Percentiles rank a stretch among this genome's conserved stretches.
Evolutionary conservation across 1,140 invertebrate genomes (phyloP).

Genomic region (Eriosoma lanigerum): DNA sequence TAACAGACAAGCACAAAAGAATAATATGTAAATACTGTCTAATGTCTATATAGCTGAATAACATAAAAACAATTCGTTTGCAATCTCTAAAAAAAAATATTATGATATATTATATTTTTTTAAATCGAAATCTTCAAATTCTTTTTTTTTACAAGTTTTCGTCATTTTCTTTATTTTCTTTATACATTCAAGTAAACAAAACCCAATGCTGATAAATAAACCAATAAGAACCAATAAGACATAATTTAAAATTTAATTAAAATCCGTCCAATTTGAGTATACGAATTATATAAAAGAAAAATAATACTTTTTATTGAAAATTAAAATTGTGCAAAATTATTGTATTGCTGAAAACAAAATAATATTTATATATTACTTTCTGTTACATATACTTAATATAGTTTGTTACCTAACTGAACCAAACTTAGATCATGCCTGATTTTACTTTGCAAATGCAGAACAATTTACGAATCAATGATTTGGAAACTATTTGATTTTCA

Average conservation of each 20-base stretch:
- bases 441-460: too few species aligned
- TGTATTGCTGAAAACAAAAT: not conserved
- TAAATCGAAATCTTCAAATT: not conserved
- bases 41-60: too few species aligned
- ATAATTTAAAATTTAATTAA: conserved; percentile 22
- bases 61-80: too few species aligned
- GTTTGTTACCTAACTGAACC: too few species aligned
- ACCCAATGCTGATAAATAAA: not conserved
- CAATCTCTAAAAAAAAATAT: not conserved
- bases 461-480: too few species aligned
- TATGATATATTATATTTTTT: not conserved
- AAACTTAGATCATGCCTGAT: too few species aligned
- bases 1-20: too few species aligned
- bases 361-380: not conserved
- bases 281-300: not conserved
- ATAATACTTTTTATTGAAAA: not conserved
- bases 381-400: not conserved
- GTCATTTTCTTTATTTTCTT: not conserved
- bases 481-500: too few species aligned
- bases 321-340: not conserved
- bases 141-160: not conserved
- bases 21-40: too few species aligned
- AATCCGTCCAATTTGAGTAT: not conserved
- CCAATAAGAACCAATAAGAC: not conserved
- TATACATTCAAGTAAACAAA: not conserved